A percentile compares a stretch with the other conserved stretches of the same genome.
Conservation (phyloP, 2,113 vertebrate genomes). For the Picathartes gymnocephalus region DNA sequence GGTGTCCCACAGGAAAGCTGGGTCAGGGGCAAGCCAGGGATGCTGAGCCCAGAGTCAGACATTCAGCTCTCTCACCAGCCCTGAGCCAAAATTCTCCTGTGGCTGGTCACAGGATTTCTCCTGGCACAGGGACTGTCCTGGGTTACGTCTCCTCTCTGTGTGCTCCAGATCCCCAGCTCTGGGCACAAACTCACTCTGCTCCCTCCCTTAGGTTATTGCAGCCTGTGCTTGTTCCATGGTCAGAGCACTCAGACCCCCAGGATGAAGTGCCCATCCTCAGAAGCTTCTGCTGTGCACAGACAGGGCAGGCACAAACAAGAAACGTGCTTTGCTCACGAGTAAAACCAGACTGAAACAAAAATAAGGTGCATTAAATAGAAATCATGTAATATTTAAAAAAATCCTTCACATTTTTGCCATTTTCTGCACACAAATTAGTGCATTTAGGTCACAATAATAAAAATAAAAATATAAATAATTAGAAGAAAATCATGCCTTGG, state of each 20-base stretch:
- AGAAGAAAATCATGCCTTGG: neutral
- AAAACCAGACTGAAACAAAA: neutral
- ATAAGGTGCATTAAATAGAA: neutral
- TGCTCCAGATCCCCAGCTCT: neutral
- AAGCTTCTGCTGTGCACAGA: neutral
- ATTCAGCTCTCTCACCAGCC: neutral
- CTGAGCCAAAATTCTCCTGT: neutral
- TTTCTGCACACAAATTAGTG: neutral
- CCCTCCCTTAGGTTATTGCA: neutral
- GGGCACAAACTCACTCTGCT: accelerated
- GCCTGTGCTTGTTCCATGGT: neutral
- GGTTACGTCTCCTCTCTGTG: neutral
- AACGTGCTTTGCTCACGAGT: neutral
- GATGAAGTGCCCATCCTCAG: neutral
- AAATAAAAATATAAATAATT: too few species aligned
- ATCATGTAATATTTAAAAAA: neutral
- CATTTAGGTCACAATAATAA: neutral
- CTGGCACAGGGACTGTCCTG: neutral
- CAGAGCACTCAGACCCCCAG: neutral
- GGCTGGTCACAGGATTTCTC: neutral
- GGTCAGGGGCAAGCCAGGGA: neutral
- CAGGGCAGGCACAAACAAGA: neutral
- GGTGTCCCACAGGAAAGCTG: neutral
- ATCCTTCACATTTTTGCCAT: neutral
- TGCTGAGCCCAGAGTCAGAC: neutral